These are phyloP conservation scores for Mythimna albipuncta DNA, from an alignment of 2,888 invertebrate genomes.

Conservation along the genomic window DNA sequence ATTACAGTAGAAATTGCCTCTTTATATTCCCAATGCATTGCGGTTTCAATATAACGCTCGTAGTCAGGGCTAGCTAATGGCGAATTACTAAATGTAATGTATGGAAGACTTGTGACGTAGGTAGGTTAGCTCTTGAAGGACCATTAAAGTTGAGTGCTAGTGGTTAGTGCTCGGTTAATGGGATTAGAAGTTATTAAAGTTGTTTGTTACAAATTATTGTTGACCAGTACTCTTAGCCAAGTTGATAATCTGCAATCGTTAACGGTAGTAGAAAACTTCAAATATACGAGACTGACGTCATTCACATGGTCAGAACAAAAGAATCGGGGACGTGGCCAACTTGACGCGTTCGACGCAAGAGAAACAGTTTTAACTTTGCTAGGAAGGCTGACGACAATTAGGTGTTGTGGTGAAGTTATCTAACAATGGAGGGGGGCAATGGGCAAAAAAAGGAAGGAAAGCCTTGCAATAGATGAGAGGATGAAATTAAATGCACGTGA, in stretches of 20 bases:
- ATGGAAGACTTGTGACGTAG: slow-evolving; percentile 38
- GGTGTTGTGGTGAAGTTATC: background rate
- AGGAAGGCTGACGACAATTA: background rate
- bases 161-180: slow-evolving; percentile 16
- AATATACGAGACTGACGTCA: too few relatives aligned
- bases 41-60: slow-evolving; percentile 65
- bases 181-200: background rate
- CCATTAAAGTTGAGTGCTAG: slow-evolving; percentile 10
- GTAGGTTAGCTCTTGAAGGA: slow-evolving; percentile 16
- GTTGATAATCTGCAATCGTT: too few relatives aligned
- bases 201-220: background rate
- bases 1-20: slow-evolving; percentile 65
- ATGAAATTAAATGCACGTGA: too few relatives aligned
- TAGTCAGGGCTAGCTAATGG: slow-evolving; percentile 59
- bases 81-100: slow-evolving; percentile 61
- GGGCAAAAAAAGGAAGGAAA: too few relatives aligned
- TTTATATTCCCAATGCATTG: slow-evolving; percentile 67
- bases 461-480: too few relatives aligned
- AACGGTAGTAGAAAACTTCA: too few relatives aligned
- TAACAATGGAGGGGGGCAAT: too few relatives aligned
- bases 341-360: too few relatives aligned
- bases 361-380: too few relatives aligned
- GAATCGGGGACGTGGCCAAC: too few relatives aligned
- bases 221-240: too few relatives aligned
- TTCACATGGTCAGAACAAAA: too few relatives aligned